Percentiles rank a stretch among this genome's conserved stretches.
These are phyloP conservation scores for Drepana arcuata DNA, from an alignment of 1,140 invertebrate genomes.

Conservation along the genomic window DNA sequence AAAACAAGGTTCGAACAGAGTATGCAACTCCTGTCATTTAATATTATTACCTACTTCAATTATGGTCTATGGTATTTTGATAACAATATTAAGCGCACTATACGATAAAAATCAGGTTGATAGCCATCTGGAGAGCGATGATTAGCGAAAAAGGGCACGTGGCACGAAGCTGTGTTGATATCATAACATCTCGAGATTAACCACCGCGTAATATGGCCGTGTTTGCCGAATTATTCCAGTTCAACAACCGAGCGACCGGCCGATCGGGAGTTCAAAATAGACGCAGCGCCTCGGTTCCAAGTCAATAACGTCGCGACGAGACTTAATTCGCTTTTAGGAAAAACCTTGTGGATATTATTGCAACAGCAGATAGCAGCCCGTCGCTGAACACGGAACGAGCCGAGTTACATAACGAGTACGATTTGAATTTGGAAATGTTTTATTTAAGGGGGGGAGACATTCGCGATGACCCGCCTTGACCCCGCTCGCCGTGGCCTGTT, in stretches of 20 bases:
- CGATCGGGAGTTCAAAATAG: conserved; percentile 67
- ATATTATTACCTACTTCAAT: too few relatives aligned
- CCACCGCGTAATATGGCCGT: conserved; percentile 56
- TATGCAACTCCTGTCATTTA: too few relatives aligned
- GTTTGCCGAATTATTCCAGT: conserved; percentile 70
- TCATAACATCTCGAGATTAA: conserved; percentile 52
- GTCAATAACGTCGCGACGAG: conserved; percentile 24
- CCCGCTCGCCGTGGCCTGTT: conserved; percentile 50
- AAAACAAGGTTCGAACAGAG: conserved; percentile 7
- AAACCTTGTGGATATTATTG: not conserved
- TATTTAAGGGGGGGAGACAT: conserved; percentile 31
- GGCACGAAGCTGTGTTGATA: conserved; percentile 11
- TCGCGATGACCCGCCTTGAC: conserved; percentile 60
- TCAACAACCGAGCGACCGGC: conserved; percentile 63
- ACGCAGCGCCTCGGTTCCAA: conserved; percentile 51
- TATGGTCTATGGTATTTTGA: too few relatives aligned
- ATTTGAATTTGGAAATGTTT: conserved; percentile 13
- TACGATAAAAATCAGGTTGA: too few relatives aligned
- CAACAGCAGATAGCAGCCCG: conserved; percentile 6
- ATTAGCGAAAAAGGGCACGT: not conserved
- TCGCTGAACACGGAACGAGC: conserved; percentile 11
- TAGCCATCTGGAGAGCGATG: too few relatives aligned
- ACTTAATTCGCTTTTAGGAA: conserved; percentile 2
- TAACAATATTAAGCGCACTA: too few relatives aligned
- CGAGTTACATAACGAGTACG: conserved; percentile 9